These are phyloP conservation scores for Tragulus kanchil DNA, from an alignment of 2,113 vertebrate species.

Conservation along the genomic window DNA sequence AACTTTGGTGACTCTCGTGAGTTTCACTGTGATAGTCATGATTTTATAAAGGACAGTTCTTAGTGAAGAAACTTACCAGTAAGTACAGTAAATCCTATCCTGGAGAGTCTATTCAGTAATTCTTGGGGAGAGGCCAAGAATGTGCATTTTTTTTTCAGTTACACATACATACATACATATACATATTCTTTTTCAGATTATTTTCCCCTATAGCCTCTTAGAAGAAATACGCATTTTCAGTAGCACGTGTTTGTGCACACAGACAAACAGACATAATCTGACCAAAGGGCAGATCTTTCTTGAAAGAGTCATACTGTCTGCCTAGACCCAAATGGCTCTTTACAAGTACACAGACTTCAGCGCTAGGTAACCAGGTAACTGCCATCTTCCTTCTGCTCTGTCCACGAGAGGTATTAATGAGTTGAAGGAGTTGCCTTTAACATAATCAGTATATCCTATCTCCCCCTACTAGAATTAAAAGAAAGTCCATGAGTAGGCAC, in stretches of 20 bases:
- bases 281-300: neutral
- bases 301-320: neutral
- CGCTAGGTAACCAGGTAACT: neutral
- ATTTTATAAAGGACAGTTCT: conserved; percentile 17
- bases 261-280: neutral
- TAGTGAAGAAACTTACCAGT: neutral
- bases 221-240: neutral
- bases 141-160: neutral
- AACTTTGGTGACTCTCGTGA: neutral
- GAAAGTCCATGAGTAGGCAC: neutral
- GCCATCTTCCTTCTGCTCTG: neutral
- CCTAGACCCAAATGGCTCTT: neutral
- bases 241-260: neutral
- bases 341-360: neutral
- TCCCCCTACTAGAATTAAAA: neutral
- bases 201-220: neutral
- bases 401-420: neutral
- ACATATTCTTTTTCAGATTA: neutral
- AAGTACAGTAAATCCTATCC: neutral
- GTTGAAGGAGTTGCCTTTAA: neutral
- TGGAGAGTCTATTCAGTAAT: neutral
- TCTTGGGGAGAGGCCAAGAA: neutral
- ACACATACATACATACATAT: neutral
- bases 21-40: conserved; percentile 5
- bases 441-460: neutral